phyloP scores from a whole-genome alignment of 2,797 vertebrate genomes.

The Sciurus vulgaris region DNA sequence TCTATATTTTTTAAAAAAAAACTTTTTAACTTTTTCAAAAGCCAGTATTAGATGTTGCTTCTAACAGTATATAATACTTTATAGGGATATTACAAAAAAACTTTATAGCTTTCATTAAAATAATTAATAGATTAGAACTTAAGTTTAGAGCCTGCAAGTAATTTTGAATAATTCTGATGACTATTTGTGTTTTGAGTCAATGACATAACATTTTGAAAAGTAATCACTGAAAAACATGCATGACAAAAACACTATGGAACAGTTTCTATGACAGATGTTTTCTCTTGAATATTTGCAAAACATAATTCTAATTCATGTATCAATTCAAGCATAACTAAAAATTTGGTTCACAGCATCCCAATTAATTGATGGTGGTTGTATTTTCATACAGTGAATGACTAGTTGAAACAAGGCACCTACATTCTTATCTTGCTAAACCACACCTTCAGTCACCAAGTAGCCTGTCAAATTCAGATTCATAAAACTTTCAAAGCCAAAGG shows the following conservation, averaged over 20 bases:
- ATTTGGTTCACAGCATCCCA: background rate
- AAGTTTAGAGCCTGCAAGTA: constrained; percentile 32
- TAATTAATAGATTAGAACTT: constrained; percentile 58
- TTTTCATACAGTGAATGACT: background rate
- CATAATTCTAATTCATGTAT: constrained; percentile 20
- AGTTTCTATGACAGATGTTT: constrained; percentile 25
- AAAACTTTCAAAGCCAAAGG: background rate
- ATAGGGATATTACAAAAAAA: constrained; percentile 5
- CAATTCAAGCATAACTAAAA: constrained; percentile 1
- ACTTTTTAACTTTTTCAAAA: constrained; percentile 58
- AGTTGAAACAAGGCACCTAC: background rate
- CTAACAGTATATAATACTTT: background rate
- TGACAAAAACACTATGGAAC: constrained; percentile 8
- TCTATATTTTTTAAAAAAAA: background rate
- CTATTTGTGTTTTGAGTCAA: constrained; percentile 60
- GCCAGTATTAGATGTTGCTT: constrained; percentile 23
- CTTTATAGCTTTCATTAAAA: constrained; percentile 50
- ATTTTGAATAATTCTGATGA: constrained; percentile 13
- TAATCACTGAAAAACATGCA: constrained; percentile 33
- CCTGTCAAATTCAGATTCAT: background rate
- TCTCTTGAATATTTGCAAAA: constrained; percentile 20
- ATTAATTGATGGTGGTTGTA: constrained; percentile 4
- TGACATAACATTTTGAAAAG: constrained; percentile 2
- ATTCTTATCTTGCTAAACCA: constrained; percentile 6
- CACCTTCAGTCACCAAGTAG: background rate